Evolutionary conservation across 2,797 vertebrate genomes (phyloP).

Genomic region (Silurus aristotelis): DNA sequence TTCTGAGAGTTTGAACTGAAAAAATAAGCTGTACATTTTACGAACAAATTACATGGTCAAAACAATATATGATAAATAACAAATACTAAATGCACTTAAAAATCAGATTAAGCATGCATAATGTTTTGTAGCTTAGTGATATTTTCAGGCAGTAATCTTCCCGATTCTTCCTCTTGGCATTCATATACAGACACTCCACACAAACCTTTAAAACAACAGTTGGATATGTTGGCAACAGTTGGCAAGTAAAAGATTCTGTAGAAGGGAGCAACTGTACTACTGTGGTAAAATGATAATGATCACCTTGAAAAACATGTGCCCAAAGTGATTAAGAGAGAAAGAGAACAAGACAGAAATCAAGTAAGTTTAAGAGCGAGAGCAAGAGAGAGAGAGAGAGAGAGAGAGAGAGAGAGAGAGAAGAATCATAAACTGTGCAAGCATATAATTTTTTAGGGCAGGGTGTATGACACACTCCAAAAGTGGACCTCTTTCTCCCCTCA

Average conservation of each 20-base stretch:
- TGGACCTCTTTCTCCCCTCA: neutral
- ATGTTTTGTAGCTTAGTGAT: neutral
- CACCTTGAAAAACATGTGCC: conserved; percentile 44
- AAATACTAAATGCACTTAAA: neutral
- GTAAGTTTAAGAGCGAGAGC: too few relatives aligned
- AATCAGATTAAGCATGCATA: neutral
- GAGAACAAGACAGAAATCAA: too few relatives aligned
- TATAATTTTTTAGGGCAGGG: neutral
- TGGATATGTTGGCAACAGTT: neutral
- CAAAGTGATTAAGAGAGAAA: neutral
- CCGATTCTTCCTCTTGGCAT: neutral
- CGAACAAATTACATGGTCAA: neutral
- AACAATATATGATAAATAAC: neutral
- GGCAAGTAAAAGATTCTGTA: neutral
- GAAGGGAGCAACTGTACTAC: conserved; percentile 30
- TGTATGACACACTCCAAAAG: neutral
- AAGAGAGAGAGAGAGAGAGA: neutral
- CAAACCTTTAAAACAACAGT: conserved; percentile 12
- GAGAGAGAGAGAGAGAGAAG: neutral
- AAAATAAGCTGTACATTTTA: neutral
- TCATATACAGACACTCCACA: neutral
- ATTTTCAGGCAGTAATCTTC: neutral
- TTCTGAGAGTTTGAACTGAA: neutral
- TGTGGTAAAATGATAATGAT: conserved; percentile 45
- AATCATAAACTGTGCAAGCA: neutral